These are phyloP conservation scores for Myrmecobius fasciatus DNA, from an alignment of 2,113 vertebrate species.

Conservation along the genomic window DNA sequence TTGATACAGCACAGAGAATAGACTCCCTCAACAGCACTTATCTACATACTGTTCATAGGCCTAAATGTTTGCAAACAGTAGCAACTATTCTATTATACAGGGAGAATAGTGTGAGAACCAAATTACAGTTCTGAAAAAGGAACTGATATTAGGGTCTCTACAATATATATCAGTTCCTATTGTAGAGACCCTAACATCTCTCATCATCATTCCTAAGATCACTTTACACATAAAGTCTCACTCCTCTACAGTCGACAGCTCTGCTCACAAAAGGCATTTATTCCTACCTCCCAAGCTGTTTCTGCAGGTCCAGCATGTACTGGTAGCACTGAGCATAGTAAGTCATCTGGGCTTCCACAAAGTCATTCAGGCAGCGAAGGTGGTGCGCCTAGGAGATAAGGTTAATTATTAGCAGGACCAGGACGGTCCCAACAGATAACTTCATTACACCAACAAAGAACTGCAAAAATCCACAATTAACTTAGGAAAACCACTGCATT, in stretches of 20 bases:
- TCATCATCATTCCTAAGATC: slow-evolving; percentile 7
- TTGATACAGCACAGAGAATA: slow-evolving; percentile 25
- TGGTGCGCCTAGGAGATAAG: slow-evolving; percentile 91
- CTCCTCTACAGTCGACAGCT: slow-evolving; percentile 35
- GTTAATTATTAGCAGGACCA: slow-evolving; percentile 10
- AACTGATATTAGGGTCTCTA: slow-evolving; percentile 12
- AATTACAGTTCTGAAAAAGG: slow-evolving; percentile 27
- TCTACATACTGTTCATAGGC: slow-evolving; percentile 13
- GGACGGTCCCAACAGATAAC: neutral
- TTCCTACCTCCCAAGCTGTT: slow-evolving; percentile 96
- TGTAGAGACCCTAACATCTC: slow-evolving; percentile 41
- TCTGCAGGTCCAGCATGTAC: slow-evolving; percentile 98
- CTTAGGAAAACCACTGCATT: neutral
- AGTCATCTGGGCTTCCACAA: slow-evolving; percentile 97
- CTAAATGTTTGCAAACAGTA: neutral
- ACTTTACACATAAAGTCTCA: neutral
- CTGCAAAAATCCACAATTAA: neutral
- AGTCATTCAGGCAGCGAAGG: slow-evolving; percentile 96
- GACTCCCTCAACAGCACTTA: slow-evolving; percentile 42
- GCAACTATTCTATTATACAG: neutral
- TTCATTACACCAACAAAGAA: neutral
- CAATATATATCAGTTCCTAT: no score
- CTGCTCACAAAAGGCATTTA: slow-evolving; percentile 43
- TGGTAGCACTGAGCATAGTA: slow-evolving; percentile 99
- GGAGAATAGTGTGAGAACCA: neutral